Evolutionary conservation across 1,140 invertebrate species (phyloP).

Genomic region (Drosophila nannoptera): DNA sequence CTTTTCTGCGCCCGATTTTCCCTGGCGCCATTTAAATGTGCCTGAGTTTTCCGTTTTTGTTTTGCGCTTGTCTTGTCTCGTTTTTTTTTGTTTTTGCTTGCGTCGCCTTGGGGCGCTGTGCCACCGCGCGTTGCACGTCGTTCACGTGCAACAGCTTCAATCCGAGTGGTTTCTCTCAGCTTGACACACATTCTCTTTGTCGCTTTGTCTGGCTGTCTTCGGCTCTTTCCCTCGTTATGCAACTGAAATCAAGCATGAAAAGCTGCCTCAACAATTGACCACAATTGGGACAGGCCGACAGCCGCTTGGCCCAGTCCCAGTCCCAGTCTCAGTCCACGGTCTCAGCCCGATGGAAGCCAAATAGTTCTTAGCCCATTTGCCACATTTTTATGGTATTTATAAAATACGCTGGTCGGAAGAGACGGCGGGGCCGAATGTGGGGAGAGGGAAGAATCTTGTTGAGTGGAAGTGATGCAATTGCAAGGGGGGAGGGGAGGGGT

Average conservation of each 20-base stretch:
- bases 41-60: conserved; percentile 31
- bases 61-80: neutral
- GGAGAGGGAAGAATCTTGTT: too few relatives aligned
- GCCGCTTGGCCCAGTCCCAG: conserved; percentile 19
- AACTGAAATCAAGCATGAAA: conserved; percentile 54
- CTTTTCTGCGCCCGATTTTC: conserved; percentile 8
- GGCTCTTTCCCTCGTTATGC: conserved; percentile 54
- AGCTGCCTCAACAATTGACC: conserved; percentile 62
- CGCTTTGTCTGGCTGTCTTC: conserved; percentile 3
- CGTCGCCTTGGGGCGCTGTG: conserved; percentile 27
- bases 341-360: conserved; percentile 67
- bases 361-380: conserved; percentile 74
- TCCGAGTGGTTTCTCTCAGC: conserved; percentile 10
- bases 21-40: conserved; percentile 48
- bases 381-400: conserved; percentile 50
- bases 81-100: neutral
- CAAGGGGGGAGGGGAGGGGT: too few relatives aligned
- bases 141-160: conserved; percentile 6
- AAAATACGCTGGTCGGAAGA: neutral
- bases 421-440: neutral
- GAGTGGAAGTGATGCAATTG: neutral
- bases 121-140: conserved; percentile 5
- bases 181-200: conserved; percentile 34
- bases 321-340: too few relatives aligned
- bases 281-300: conserved; percentile 64